Conservation (phyloP, 92 coral and sea anemone species). For the Phymanthus crucifer region DNA sequence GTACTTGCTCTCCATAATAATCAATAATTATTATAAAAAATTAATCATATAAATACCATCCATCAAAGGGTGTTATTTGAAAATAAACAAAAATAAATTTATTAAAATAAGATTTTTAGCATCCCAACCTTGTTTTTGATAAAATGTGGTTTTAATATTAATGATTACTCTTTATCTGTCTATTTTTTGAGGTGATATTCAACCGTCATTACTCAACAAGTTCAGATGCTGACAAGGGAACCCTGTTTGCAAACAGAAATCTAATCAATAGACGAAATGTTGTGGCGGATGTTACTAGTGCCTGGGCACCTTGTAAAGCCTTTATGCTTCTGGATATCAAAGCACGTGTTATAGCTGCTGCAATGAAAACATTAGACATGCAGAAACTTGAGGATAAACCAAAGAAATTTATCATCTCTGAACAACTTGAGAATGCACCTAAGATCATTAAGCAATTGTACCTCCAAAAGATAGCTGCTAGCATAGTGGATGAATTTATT, state of each 20-base stretch:
- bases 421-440: slow-evolving; percentile 30
- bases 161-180: not conserved
- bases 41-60: not conserved
- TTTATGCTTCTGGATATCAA: slow-evolving; percentile 53
- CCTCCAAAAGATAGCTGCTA: slow-evolving; percentile 33
- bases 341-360: slow-evolving; percentile 50
- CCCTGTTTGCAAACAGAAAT: slow-evolving; percentile 59
- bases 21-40: not conserved
- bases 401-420: slow-evolving; percentile 27
- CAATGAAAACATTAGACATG: slow-evolving; percentile 51
- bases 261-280: slow-evolving; percentile 56
- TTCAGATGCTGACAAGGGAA: slow-evolving; percentile 56
- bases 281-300: slow-evolving; percentile 48
- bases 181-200: slow-evolving; percentile 42
- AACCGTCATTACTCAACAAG: slow-evolving; percentile 49
- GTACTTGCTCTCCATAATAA: no score
- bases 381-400: slow-evolving; percentile 35
- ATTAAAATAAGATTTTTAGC: no score
- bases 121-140: no score
- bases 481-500: slow-evolving; percentile 46
- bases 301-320: slow-evolving; percentile 49
- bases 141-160: no score
- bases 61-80: not conserved
- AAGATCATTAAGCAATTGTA: slow-evolving; percentile 38
- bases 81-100: no score